Evolutionary conservation across 2,113 vertebrate genomes (phyloP), one percentile per base, ranked within the genome.

Genomic region (Excalfactoria chinensis): DNA sequence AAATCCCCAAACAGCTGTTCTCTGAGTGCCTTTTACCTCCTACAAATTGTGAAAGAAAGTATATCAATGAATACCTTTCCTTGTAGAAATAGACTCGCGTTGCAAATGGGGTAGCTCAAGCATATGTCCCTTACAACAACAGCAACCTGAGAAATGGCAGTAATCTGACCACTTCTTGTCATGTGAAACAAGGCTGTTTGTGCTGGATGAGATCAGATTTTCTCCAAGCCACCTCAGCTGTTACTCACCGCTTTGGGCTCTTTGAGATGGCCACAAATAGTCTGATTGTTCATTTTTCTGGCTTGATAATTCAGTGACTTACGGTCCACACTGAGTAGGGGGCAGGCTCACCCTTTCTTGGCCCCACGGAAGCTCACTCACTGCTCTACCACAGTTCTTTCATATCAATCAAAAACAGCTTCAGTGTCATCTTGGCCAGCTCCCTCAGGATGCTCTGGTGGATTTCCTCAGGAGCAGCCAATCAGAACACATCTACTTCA

Each of bases 141-240:
- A 83, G 68, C 78, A 95, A 37, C 19, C 79, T 72, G 59, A 87
- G 69, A 83, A 88, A 69, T 6, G 0, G 74, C 82, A 83, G 82
- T 55, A 89, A 91, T 40, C 68, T 73, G 88, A 74, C 46, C 60
- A 34, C 60, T 83, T 93, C 73, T 94, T 75, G 79, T 77, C 60
- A 88, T 26, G 60, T 67, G 79, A 94, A 95, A 93, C 85, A 80
- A 88, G 68, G 69, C 91, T 88, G 92, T 88, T 95, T 83, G 55
- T 59, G 55, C 82, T 73, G 82, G 82, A 93, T 95, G 91, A 91
- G 88, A 89, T 87, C 90, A 88, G 93, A 82, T 91, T 77, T 89
- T 25, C 69, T 86, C 68, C 13, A 6, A 73, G 67, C 68, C 64
- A 88, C 49, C 60, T 91, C 0, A 0, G 37, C 82, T 88, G 41